These are phyloP conservation scores for Pelodytes ibericus DNA, from an alignment of 2,797 vertebrate species.

Conservation along the genomic window DNA sequence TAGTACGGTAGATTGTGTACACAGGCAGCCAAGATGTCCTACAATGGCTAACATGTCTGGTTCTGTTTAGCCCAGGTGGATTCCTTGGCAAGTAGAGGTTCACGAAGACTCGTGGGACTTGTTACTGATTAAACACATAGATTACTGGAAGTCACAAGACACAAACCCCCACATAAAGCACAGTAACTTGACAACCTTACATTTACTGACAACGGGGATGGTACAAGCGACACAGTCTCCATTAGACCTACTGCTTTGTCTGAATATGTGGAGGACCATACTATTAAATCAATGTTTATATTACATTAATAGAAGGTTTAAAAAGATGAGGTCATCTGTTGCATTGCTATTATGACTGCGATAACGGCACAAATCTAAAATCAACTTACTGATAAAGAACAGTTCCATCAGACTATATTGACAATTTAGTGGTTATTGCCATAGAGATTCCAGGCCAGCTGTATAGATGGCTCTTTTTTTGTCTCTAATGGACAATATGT, in stretches of 20 bases:
- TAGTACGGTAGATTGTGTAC: no score
- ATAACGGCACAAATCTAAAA: conserved; percentile 29
- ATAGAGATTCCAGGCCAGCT: conserved; percentile 15
- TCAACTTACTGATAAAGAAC: conserved; percentile 33
- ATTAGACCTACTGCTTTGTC: conserved; percentile 13
- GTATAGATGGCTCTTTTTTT: conserved; percentile 8
- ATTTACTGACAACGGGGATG: background rate
- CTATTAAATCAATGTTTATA: conserved; percentile 38
- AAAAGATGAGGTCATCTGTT: conserved; percentile 41
- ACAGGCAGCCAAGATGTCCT: no score
- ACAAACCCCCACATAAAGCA: conserved; percentile 8
- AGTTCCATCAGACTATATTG: conserved; percentile 19
- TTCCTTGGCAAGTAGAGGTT: no score
- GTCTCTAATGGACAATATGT: conserved; percentile 24
- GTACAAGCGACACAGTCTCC: conserved; percentile 14
- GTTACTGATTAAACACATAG: background rate
- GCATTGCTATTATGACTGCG: conserved; percentile 27
- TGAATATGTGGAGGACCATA: conserved; percentile 22
- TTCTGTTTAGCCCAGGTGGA: no score
- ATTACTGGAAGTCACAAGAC: background rate
- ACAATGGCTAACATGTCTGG: no score
- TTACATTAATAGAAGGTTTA: conserved; percentile 42
- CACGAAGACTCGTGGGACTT: background rate
- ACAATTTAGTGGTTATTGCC: conserved; percentile 34
- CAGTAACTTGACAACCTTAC: background rate